A percentile compares a stretch with the other conserved stretches of the same genome.
Evolutionary conservation across 2,113 vertebrate genomes (phyloP).

Genomic region (Ceyx cyanopectus): DNA sequence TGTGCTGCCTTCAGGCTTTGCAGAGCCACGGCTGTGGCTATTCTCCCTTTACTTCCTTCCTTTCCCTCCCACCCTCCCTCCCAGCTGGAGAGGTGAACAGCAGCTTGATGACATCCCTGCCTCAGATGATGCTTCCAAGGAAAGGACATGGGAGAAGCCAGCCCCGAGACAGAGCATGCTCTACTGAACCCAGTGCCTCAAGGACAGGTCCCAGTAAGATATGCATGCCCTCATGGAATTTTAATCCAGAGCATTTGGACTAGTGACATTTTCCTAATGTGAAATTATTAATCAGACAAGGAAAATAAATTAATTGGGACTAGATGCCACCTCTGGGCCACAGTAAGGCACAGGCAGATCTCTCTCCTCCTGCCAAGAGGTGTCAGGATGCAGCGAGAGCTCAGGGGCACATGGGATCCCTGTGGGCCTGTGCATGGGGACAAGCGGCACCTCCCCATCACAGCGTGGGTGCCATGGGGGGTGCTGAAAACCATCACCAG

Average conservation of each 20-base stretch:
- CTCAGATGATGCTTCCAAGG: not conserved
- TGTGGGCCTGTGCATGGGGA: accelerated
- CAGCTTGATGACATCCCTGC: not conserved
- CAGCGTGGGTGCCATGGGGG: accelerated
- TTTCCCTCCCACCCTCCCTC: not conserved
- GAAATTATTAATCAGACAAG: constrained; percentile 54
- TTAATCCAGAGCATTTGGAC: not conserved
- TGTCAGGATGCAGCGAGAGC: not conserved
- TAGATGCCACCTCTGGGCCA: not conserved
- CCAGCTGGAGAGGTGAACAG: not conserved
- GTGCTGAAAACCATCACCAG: not conserved
- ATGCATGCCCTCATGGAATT: not conserved
- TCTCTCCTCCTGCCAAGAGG: accelerated
- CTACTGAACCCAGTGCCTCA: not conserved
- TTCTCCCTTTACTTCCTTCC: not conserved
- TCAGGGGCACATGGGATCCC: accelerated
- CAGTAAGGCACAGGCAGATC: not conserved
- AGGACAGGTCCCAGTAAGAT: not conserved
- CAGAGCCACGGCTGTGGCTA: not conserved
- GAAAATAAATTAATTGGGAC: constrained; percentile 28
- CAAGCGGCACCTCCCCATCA: not conserved
- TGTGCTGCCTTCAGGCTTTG: not conserved
- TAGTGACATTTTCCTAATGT: not conserved
- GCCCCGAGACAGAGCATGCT: accelerated
- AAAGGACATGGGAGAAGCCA: not conserved